Conservation (phyloP, 2,113 vertebrate genomes). For the Trematomus loennbergii region DNA sequence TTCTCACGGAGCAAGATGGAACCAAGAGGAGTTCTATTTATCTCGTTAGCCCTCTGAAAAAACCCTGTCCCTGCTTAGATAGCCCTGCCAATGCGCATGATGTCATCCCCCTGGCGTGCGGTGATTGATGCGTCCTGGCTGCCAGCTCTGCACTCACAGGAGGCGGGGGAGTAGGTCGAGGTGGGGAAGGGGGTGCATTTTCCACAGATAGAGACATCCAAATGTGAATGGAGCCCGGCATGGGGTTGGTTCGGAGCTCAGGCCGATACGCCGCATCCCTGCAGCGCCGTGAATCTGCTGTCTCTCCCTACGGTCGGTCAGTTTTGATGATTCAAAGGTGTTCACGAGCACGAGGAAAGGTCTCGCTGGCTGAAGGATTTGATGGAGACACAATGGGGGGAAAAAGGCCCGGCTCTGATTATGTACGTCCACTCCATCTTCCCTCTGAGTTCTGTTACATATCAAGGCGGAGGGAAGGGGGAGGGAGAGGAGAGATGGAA, state of each 20-base stretch:
- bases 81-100: constrained; percentile 82
- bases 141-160: constrained; percentile 59
- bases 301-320: constrained; percentile 49
- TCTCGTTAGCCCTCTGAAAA: constrained; percentile 76
- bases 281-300: constrained; percentile 33
- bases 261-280: constrained; percentile 46
- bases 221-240: constrained; percentile 68
- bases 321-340: constrained; percentile 69
- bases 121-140: constrained; percentile 83
- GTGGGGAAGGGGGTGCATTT: constrained; percentile 62
- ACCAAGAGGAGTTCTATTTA: constrained; percentile 77
- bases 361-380: constrained; percentile 38
- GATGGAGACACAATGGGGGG: constrained; percentile 52
- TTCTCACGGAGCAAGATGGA: constrained; percentile 79
- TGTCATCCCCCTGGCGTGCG: constrained; percentile 80
- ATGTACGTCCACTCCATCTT: constrained; percentile 66
- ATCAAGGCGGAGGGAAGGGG: constrained; percentile 57
- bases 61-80: constrained; percentile 78
- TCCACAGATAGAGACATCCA: constrained; percentile 79
- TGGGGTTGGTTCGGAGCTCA: constrained; percentile 57
- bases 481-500: constrained; percentile 48
- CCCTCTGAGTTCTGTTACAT: constrained; percentile 71
- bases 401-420: constrained; percentile 65
- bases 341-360: constrained; percentile 43
- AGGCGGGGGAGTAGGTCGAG: constrained; percentile 54